Evolutionary conservation across 2,797 vertebrate species (phyloP), one percentile per base, ranked within the genome.

Genomic region (Gymnoscopelus microlampas): DNA sequence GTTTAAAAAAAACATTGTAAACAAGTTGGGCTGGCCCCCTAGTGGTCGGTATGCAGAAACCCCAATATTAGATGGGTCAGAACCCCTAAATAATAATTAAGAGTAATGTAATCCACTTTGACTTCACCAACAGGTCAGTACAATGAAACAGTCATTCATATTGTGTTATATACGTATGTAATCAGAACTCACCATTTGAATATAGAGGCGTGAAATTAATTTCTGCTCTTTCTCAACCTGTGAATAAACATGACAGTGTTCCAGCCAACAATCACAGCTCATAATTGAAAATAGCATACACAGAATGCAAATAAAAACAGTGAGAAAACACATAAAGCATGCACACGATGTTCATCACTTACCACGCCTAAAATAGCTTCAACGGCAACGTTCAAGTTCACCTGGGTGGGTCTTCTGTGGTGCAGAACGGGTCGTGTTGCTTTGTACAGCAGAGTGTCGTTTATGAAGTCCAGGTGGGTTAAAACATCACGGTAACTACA

Each of bases 151-250:
- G 32, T 3, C 5, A 35, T 35, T 3, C 4, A 50, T 12, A 50
- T 50, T 50, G 8, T 50, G 14, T 3, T n/a, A 48, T 48, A 48
- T 8, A 48, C 1, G 2, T n/a, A 3, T n/a, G 5, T 14, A 13
- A 5, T 4, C 11, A 50, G 9, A 4, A 67, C 86, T 89, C 76
- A 92, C 92, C 80, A 76, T 14, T 2, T 10, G 1, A 2, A 62
- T 35, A 91, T 89, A 93, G 67, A 93, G 0, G 0, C 89, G 86
- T 8, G 92, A 88, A 57, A 85, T 73, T 54, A 92, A 93, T 1
- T 85, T 91, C 66, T 93, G 92, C 0, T 90, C 89, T 84, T 92
- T 93, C 73, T 93, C 92, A 44, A 83, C 74, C 92, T 93, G 74
- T 32, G 54, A 80, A 72, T 11, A 39, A 68, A 68, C 13, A 51